These are phyloP conservation scores for Apolygus lucorum DNA, from an alignment of 1,140 invertebrate species.

Conservation along the genomic window DNA sequence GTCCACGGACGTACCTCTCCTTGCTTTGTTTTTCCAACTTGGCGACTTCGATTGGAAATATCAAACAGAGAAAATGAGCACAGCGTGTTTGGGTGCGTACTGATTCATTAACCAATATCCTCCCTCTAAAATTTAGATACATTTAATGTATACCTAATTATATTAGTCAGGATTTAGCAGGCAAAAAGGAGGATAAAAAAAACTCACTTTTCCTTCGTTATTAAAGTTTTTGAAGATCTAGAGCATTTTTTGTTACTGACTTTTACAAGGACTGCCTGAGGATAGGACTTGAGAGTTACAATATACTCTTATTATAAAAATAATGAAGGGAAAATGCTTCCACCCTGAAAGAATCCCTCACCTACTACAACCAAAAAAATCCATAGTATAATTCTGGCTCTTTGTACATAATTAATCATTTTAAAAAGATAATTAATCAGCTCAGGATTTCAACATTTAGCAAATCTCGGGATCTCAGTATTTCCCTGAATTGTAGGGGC, in stretches of 20 bases:
- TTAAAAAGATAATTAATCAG: too few species aligned
- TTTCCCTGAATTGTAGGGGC: too few species aligned
- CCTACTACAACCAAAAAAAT: too few species aligned
- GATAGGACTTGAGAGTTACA: too few species aligned
- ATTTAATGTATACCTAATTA: not conserved
- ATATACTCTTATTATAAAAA: too few species aligned
- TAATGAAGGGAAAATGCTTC: too few species aligned
- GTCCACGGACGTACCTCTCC: constrained; percentile 30
- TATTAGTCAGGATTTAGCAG: not conserved
- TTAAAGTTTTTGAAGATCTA: not conserved
- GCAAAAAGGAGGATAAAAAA: not conserved
- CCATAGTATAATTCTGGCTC: too few species aligned
- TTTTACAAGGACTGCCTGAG: not conserved
- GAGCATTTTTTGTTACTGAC: not conserved
- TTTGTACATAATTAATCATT: too few species aligned
- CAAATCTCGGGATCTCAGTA: too few species aligned
- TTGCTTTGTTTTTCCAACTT: constrained; percentile 33
- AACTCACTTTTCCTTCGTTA: not conserved
- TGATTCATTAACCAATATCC: not conserved
- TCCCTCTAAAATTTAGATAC: not conserved
- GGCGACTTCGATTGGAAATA: constrained; percentile 40
- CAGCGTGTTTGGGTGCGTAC: constrained; percentile 20
- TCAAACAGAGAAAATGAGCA: constrained; percentile 36
- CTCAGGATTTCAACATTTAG: too few species aligned
- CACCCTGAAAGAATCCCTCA: too few species aligned